Evolutionary conservation across 2,113 vertebrate genomes (phyloP).

Genomic region (Rhinichthys klamathensis): DNA sequence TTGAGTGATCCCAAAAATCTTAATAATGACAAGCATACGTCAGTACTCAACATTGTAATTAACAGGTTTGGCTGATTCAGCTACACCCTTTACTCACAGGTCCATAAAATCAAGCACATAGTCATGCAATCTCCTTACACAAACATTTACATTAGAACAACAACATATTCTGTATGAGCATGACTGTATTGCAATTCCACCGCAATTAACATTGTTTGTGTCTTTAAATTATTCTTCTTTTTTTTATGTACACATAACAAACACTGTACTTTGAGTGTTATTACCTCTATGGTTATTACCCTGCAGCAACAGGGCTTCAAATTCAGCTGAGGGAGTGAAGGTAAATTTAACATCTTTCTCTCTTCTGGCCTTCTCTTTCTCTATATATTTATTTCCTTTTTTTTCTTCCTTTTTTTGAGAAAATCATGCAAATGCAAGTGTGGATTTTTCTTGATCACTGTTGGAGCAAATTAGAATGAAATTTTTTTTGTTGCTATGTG

Average conservation of each 20-base stretch:
- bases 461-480: neutral
- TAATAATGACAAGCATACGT: neutral
- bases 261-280: too few species aligned
- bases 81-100: neutral
- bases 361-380: neutral
- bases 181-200: neutral
- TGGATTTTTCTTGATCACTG: neutral
- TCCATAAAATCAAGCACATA: neutral
- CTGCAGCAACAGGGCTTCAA: too few species aligned
- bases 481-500: too few species aligned
- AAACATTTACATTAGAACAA: neutral
- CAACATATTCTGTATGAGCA: neutral
- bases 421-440: neutral
- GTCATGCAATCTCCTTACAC: neutral
- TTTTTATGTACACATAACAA: too few species aligned
- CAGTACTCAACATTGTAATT: neutral
- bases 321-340: too few species aligned
- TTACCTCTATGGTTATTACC: too few species aligned
- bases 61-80: neutral
- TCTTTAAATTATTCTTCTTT: too few species aligned
- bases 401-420: neutral
- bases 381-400: too few species aligned
- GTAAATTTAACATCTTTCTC: neutral
- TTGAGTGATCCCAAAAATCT: neutral
- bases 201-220: too few species aligned